Conservation (phyloP, 1,140 invertebrate genomes). For the Lutraria rhynchaena region DNA sequence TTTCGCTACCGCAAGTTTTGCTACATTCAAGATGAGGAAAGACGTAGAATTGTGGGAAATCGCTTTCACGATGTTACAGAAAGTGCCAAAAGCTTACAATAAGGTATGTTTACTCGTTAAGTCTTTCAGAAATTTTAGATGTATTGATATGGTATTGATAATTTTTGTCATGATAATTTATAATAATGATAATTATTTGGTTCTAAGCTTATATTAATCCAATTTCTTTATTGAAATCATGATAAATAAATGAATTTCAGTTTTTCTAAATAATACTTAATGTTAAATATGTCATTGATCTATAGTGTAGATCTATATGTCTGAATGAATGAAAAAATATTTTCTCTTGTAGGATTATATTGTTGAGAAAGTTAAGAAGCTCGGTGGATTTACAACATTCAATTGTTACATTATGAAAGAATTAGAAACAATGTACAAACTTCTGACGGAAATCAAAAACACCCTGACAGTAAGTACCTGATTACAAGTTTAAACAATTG, state of each 20-base stretch:
- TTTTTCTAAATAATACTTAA: no score
- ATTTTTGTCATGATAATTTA: no score
- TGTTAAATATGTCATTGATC: no score
- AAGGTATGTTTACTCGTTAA: constrained; percentile 72
- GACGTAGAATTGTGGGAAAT: constrained; percentile 81
- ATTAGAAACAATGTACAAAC: constrained; percentile 78
- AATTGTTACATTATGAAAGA: constrained; percentile 81
- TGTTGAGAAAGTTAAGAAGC: constrained; percentile 79
- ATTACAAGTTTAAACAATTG: background rate
- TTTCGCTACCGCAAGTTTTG: constrained; percentile 79
- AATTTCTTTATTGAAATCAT: no score
- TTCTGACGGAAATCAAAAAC: constrained; percentile 78
- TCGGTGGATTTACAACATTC: constrained; percentile 79
- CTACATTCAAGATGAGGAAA: constrained; percentile 78
- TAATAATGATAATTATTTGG: no score
- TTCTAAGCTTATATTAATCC: no score
- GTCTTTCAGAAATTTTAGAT: no score
- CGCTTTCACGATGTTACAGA: constrained; percentile 77
- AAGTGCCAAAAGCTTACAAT: constrained; percentile 79
- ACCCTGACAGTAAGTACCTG: constrained; percentile 74
- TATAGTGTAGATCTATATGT: no score
- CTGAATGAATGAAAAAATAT: no score
- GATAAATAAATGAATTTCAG: no score
- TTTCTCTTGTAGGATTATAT: constrained; percentile 80
- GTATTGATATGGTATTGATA: no score